phyloP scores from a whole-genome alignment of 2,113 vertebrate genomes.

The Corythornis cristatus region DNA sequence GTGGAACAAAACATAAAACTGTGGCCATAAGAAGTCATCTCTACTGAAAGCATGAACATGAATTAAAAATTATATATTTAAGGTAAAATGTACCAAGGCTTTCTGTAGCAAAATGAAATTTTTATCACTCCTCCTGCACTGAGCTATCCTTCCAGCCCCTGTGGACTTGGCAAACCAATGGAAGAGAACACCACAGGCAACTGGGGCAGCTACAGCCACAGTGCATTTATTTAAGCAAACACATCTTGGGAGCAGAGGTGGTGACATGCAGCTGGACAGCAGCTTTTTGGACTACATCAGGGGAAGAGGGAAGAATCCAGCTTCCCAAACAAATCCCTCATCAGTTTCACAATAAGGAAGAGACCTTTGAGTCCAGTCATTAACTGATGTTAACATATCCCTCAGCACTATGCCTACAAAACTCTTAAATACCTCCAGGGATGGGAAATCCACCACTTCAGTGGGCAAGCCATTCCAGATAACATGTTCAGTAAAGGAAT shows the following conservation, averaged over 20 bases:
- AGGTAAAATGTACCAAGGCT: neutral
- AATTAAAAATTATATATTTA: neutral
- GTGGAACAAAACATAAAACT: neutral
- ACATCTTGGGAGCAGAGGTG: fast-evolving
- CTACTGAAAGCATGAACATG: neutral
- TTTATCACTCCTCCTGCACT: neutral
- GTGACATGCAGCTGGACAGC: neutral
- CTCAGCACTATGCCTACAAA: too few species aligned
- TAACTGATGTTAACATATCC: too few species aligned
- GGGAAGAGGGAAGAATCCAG: neutral
- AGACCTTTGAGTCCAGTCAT: too few species aligned
- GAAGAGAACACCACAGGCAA: neutral
- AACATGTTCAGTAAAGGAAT: too few species aligned
- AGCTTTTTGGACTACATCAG: neutral
- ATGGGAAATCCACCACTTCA: too few species aligned
- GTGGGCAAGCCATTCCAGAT: too few species aligned
- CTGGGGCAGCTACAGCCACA: neutral
- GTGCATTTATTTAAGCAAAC: neutral
- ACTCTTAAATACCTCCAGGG: too few species aligned
- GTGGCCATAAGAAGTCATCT: neutral
- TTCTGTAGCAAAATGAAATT: neutral
- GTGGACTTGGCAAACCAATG: neutral
- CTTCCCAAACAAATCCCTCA: neutral
- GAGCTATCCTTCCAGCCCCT: neutral
- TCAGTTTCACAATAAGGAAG: neutral